Evolutionary conservation across 1,140 invertebrate species (phyloP), one percentile per base, ranked within the genome.

Genomic region (Trissolcus basalis): DNA sequence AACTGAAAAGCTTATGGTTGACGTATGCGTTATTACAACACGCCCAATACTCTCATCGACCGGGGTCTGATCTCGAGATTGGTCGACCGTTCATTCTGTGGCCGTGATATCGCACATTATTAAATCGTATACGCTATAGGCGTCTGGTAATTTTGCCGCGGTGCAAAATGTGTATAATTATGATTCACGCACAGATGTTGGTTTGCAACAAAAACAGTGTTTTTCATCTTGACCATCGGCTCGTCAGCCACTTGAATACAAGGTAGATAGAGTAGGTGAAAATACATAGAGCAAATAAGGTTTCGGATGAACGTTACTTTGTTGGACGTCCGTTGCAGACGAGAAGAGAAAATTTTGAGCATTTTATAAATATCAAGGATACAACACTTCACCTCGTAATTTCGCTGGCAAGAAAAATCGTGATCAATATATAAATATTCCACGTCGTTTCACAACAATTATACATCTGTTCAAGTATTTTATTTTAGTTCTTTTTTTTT

Each of bases 61-160:
- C 63, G 74, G 2, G 19, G 6, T 68, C 74, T 68, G 74, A 7
- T 19, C 54, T 39, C 1, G 51, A 68, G 68, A 77, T 70, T 76
- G 60, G 50, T 70, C 43, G 35, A 11, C 35, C 41, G 45, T 49
- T 53, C 71, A 77, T 77, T 71, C 61, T 77, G 51, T 61, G 65
- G 35, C 60, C 73, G 53, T 77, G 74, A 77, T 77, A 77, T 77
- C 67, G 74, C 74, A 71, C 67, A 67, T 71, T 77, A 77, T 77
- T 65, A 77, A 77, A 77, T 54, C 63, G 61, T 56, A 67, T 67
- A 68, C 61, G 50, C 61, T 61, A 67, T n/a, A n/a, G 2, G 41
- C 53, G 51, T 14, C 16, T 55, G 60, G 61, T 58, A 71, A 77
- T 71, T 77, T 77, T 47, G 35, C 59, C 47, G 43, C 56, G 41